These are phyloP conservation scores for Pica pica DNA, from an alignment of 2,113 vertebrate species.

Conservation along the genomic window DNA sequence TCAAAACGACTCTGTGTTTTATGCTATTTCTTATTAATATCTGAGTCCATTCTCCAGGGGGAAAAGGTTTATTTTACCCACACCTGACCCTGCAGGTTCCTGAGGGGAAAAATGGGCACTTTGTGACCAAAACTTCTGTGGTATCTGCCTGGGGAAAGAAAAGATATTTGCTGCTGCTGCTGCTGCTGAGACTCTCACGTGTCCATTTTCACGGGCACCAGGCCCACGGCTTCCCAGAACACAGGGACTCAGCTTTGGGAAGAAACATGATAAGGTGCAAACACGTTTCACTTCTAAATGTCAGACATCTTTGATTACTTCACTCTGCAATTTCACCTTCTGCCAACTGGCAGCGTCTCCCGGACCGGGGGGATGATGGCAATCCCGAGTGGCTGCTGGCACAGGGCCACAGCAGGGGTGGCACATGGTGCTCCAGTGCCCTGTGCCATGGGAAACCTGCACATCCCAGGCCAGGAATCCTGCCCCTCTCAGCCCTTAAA, in stretches of 20 bases:
- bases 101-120: background rate
- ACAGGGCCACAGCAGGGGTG: background rate
- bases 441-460: background rate
- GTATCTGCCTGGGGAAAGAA: background rate
- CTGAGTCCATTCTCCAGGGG: background rate
- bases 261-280: slow-evolving; percentile 59
- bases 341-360: slow-evolving; percentile 41
- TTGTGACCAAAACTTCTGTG: background rate
- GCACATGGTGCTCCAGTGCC: background rate
- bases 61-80: background rate
- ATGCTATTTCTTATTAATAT: background rate
- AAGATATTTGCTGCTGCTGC: background rate
- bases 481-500: background rate
- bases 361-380: background rate
- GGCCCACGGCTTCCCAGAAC: slow-evolving; percentile 28
- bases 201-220: background rate
- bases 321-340: background rate
- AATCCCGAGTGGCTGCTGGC: background rate
- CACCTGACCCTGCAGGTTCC: background rate
- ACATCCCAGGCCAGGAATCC: background rate
- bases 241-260: background rate
- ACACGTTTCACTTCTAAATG: slow-evolving; percentile 52
- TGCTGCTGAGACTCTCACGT: background rate
- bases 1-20: fast-evolving
- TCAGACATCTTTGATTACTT: slow-evolving; percentile 51